These are phyloP conservation scores for Vombatus ursinus DNA, from an alignment of 2,113 vertebrate species.

Conservation along the genomic window DNA sequence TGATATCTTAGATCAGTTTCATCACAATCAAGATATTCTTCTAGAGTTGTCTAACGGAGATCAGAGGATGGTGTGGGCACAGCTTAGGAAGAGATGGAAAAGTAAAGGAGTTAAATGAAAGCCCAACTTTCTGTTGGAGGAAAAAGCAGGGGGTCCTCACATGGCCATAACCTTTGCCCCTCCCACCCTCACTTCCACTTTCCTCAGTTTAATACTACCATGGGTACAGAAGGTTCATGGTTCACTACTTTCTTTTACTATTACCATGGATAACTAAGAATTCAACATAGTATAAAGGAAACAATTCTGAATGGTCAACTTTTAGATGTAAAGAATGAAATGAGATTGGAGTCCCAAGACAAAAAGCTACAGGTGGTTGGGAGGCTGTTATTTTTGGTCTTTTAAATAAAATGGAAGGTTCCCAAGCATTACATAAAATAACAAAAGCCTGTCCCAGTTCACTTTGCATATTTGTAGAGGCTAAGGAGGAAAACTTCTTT, in stretches of 20 bases:
- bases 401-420: slow-evolving; percentile 59
- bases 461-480: slow-evolving; percentile 4
- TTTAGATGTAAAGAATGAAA: not conserved
- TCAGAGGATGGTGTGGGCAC: not conserved
- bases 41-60: not conserved
- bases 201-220: rapidly evolving
- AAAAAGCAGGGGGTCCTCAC: not conserved
- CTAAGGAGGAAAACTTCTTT: slow-evolving; percentile 34
- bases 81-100: not conserved
- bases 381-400: slow-evolving; percentile 29
- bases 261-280: not conserved
- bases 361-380: slow-evolving; percentile 33
- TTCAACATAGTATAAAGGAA: not conserved
- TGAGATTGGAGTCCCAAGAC: not conserved
- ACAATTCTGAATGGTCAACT: not conserved
- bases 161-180: not conserved
- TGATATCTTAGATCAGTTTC: not conserved
- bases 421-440: not conserved
- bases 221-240: not conserved
- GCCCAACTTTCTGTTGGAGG: not conserved
- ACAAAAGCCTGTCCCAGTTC: slow-evolving; percentile 48
- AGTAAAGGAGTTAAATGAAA: not conserved
- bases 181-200: not conserved
- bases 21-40: not conserved
- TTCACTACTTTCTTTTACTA: not conserved